Base-by-base conservation (phyloP, 2,888 invertebrate species). In the Caenorhabditis sp. region DNA sequence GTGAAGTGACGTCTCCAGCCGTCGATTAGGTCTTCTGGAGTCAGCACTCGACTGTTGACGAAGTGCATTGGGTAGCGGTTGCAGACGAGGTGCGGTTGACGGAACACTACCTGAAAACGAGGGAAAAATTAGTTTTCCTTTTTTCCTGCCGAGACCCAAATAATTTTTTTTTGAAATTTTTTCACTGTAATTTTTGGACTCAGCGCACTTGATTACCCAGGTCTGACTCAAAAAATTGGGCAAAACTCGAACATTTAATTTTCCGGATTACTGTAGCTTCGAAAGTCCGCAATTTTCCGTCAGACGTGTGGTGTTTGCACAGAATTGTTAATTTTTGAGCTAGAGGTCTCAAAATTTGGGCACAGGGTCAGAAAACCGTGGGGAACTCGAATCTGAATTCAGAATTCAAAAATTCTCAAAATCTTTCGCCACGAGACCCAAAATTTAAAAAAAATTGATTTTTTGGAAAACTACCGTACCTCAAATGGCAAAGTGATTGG, bases 1-100 rank as follows among this genome's bases (percentile, higher is more conserved):
- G 83, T 83, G 72, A 85, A 85, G 44, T 85, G 85, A 51, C 87
- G 82, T 20, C 87, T 77, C 83, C 86, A 86, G 20, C 85, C 87
- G 51, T 87, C 85, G 22, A 87, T 87, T n/a, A 87, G 61, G 47
- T 80, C 84, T 13, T 78, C 80, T 11, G 83, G 84, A 32, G 84
- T 84, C 24, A 83, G 65, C 0, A 80, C 32, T 15, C 83, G 60
- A 3, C 69, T 70, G 44, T 80, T 81, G 4, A 20, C 20, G 55
- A 85, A 87, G 5, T 70, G 70, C 87, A 87, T 87, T 2, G 87
- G 87, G 61, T 85, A 87, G 0, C 87, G 82, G 5, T 82, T 76
- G 47, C 77, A 71, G 35, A 87, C 85, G 44, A 87, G 80, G 11
- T 80, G 50, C 3, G 87, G 87, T n/a, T 80, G 79, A 44, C 83